A percentile compares a stretch with the other conserved stretches of the same genome.
Evolutionary conservation across 2,888 invertebrate species (phyloP).

Genomic region (Callyntrura sp.): DNA sequence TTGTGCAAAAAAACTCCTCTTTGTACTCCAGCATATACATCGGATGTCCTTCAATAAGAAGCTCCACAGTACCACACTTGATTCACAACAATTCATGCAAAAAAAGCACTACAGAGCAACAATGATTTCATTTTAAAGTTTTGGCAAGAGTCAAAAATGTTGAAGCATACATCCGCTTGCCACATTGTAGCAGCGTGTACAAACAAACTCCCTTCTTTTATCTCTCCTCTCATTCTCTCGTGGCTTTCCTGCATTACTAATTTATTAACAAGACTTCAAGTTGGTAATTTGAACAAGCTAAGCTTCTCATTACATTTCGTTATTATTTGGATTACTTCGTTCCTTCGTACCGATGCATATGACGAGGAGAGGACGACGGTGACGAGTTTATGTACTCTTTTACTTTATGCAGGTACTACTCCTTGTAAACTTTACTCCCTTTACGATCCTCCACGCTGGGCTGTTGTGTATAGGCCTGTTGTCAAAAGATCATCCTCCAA

Average conservation of each 20-base stretch:
- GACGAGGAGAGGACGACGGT: background rate
- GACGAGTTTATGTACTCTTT: background rate
- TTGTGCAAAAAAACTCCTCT: constrained; percentile 5
- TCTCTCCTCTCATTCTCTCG: background rate
- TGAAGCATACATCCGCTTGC: constrained; percentile 31
- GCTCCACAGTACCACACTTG: background rate
- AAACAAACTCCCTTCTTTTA: background rate
- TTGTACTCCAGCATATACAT: constrained; percentile 9
- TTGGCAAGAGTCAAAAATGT: constrained; percentile 17
- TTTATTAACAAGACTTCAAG: no score
- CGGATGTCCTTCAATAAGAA: constrained; percentile 37
- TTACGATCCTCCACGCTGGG: background rate
- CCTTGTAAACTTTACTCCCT: background rate
- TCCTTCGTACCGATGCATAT: background rate
- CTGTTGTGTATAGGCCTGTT: background rate
- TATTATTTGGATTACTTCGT: background rate
- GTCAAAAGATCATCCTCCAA: constrained; percentile 6
- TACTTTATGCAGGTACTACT: background rate
- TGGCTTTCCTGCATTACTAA: background rate
- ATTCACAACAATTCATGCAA: background rate
- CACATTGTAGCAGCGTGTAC: background rate
- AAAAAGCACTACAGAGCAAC: background rate
- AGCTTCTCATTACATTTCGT: background rate
- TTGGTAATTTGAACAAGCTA: background rate
- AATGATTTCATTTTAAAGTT: constrained; percentile 10